A percentile compares a stretch with the other conserved stretches of the same genome.
Evolutionary conservation across 2,113 vertebrate species (phyloP).

Genomic region (Tetrao urogallus): DNA sequence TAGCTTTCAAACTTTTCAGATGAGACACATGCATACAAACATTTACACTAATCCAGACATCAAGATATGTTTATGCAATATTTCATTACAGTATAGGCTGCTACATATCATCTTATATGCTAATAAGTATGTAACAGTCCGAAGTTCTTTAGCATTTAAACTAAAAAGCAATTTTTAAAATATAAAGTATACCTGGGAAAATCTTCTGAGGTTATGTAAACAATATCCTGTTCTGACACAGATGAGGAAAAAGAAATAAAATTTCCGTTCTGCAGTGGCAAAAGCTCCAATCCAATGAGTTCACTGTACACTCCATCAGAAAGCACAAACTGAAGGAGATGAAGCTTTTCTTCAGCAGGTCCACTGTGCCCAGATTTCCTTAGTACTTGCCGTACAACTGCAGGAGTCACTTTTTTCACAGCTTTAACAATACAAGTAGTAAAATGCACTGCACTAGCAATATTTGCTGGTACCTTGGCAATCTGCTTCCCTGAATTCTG

Average conservation of each 20-base stretch:
- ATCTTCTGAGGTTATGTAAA: constrained; percentile 93
- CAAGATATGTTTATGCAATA: not conserved
- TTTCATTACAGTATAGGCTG: not conserved
- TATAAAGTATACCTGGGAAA: constrained; percentile 87
- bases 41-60: not conserved
- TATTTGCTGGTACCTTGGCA: constrained; percentile 85
- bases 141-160: not conserved
- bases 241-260: constrained; percentile 92
- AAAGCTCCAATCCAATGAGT: constrained; percentile 92
- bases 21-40: not conserved
- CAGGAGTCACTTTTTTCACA: constrained; percentile 87
- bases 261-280: constrained; percentile 90
- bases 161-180: not conserved
- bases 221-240: constrained; percentile 89
- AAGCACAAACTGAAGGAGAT: constrained; percentile 91
- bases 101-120: not conserved
- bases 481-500: constrained; percentile 92
- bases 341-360: constrained; percentile 83
- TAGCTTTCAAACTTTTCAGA: not conserved
- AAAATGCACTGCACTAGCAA: constrained; percentile 82
- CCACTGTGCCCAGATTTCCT: constrained; percentile 85
- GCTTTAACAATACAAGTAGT: constrained; percentile 65
- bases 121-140: not conserved
- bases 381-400: constrained; percentile 87
- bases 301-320: constrained; percentile 91